phyloP scores from a whole-genome alignment of 1,140 invertebrate species.

The Coenobita brevimanus region DNA sequence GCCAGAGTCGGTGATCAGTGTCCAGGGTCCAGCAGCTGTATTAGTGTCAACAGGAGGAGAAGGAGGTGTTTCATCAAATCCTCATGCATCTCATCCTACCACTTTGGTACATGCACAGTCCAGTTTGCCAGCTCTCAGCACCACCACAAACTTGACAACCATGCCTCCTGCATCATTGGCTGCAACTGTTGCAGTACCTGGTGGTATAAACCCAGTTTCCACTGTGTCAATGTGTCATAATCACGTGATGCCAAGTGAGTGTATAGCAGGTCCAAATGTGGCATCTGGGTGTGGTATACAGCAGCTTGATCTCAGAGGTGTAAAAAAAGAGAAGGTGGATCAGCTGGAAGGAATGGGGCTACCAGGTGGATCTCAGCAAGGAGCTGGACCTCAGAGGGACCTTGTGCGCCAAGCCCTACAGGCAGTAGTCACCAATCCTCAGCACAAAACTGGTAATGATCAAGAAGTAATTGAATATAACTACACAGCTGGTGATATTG shows the following conservation, averaged over 20 bases:
- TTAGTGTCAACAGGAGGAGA: conserved; percentile 49
- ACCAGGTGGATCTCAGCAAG: conserved; percentile 24
- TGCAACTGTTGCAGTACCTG: conserved; percentile 17
- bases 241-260: conserved; percentile 35
- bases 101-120: conserved; percentile 47
- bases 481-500: conserved; percentile 62
- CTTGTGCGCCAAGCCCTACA: conserved; percentile 55
- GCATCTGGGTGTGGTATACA: conserved; percentile 12
- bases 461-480: conserved; percentile 66
- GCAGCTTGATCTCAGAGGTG: conserved; percentile 25
- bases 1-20: conserved; percentile 48
- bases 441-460: conserved; percentile 62
- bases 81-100: conserved; percentile 23
- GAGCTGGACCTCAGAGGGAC: conserved; percentile 47
- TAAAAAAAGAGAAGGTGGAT: conserved; percentile 53
- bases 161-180: conserved; percentile 44
- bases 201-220: conserved; percentile 5
- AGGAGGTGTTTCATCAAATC: conserved; percentile 7
- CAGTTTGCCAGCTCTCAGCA: conserved; percentile 15
- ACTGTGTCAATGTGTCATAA: conserved; percentile 27
- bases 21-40: conserved; percentile 49
- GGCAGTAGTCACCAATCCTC: conserved; percentile 58
- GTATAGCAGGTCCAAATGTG: conserved; percentile 19
- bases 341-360: conserved; percentile 28
- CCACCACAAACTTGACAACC: conserved; percentile 49